Conservation (phyloP, 1,140 invertebrate genomes). For the Diprion similis region DNA sequence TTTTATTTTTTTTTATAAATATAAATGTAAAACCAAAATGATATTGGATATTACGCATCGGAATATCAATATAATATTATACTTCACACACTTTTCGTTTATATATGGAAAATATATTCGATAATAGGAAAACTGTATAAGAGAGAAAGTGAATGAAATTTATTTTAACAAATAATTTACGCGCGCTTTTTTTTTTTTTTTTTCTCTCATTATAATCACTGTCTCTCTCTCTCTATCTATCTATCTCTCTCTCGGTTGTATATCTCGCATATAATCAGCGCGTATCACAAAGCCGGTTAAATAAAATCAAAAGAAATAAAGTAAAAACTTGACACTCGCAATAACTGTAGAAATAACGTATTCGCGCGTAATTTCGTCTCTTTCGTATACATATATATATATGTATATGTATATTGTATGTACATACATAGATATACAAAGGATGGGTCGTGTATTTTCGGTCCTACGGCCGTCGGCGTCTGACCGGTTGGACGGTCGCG, state of each 20-base stretch:
- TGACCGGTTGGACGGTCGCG: slow-evolving; percentile 55
- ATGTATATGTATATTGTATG: too few relatives aligned
- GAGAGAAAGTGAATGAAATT: neutral
- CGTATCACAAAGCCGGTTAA: neutral
- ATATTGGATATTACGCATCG: too few relatives aligned
- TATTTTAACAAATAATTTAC: neutral
- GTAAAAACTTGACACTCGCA: slow-evolving; percentile 20
- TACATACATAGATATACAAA: too few relatives aligned
- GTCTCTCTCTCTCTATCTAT: neutral
- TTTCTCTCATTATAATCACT: neutral
- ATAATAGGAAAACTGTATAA: too few relatives aligned
- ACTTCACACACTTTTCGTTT: too few relatives aligned
- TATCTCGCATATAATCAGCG: too few relatives aligned
- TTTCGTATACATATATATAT: too few relatives aligned
- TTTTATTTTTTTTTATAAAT: too few relatives aligned
- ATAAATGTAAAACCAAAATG: too few relatives aligned
- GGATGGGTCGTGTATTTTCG: slow-evolving; percentile 30
- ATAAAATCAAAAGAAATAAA: slow-evolving; percentile 10
- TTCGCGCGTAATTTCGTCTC: neutral
- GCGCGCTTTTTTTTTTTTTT: neutral
- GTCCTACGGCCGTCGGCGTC: slow-evolving; percentile 38
- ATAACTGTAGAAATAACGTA: slow-evolving; percentile 12
- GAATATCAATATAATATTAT: too few relatives aligned
- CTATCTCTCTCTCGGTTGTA: neutral
- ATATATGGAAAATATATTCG: too few relatives aligned